A percentile compares a stretch with the other conserved stretches of the same genome.
Conservation (phyloP, 2,113 vertebrate species). For the Hepsetus odoe region DNA sequence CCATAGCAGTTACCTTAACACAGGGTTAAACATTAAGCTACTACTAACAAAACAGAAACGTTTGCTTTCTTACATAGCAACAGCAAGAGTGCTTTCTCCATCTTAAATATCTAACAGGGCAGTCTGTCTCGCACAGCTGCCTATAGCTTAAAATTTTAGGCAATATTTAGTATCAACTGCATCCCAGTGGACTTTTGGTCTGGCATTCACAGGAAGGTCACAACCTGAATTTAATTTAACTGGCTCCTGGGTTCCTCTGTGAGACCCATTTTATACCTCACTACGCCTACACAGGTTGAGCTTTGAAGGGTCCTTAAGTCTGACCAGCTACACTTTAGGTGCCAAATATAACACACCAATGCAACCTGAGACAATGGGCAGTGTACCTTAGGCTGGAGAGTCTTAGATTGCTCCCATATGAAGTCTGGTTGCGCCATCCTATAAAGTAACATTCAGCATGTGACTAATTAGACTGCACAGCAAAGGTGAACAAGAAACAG, state of each 20-base stretch:
- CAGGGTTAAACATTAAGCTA: background rate
- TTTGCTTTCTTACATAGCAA: background rate
- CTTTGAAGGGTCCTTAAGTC: conserved; percentile 1
- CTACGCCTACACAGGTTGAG: conserved; percentile 1
- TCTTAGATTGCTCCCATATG: conserved; percentile 46
- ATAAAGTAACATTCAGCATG: conserved; percentile 26
- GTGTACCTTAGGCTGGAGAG: conserved; percentile 7
- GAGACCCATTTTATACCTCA: conserved; percentile 16
- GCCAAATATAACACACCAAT: conserved; percentile 33
- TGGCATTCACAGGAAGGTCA: conserved; percentile 5
- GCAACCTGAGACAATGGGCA: conserved; percentile 1
- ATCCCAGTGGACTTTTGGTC: conserved; percentile 8
- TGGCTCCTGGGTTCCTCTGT: conserved; percentile 14
- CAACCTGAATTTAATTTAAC: conserved; percentile 1
- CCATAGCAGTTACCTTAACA: background rate
- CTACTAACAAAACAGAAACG: conserved; percentile 14
- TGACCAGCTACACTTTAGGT: background rate
- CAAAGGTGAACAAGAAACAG: conserved; percentile 35
- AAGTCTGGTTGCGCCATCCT: conserved; percentile 25
- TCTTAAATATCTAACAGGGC: conserved; percentile 3
- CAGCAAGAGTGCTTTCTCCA: background rate
- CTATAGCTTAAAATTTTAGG: background rate
- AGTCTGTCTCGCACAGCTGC: background rate
- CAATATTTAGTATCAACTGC: background rate
- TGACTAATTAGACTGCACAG: conserved; percentile 1